Base-by-base conservation (phyloP, 2,888 invertebrate genomes). In the Hirtodrosophila confusa region DNA sequence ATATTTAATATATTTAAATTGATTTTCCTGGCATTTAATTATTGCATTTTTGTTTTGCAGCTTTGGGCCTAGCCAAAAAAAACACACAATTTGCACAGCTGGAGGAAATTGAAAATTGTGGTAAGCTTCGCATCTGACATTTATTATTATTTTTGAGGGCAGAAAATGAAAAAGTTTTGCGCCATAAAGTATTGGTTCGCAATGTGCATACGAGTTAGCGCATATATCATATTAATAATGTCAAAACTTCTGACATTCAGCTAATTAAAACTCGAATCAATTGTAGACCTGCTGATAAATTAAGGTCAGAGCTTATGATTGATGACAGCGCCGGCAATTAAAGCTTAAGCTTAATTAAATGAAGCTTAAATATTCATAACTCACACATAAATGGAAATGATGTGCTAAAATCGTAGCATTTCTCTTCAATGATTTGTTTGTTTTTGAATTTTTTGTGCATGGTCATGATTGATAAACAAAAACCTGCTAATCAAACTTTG, bases 91-190 rank as follows among this genome's bases (percentile, higher is more conserved):
- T 9, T 9, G 17, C 33, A 23, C 65, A 58, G 51, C 48, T 49
- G 61, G 29, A 33, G 41, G 51, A 47, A 69, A 67, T 65, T 60
- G 58, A 39, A 57, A 63, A 48, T 54, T 73, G 72, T 62, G 83
- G 79, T 72, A 60, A 79, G 80, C 66, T 29, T 36, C 43, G 43
- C 3, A 24, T 31, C 27, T 24, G 44, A 54, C 44, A 57, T 53
- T 57, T 48, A 56, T 41, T 40, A 36, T 12, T 41, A 44, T 40
- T 58, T 29, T 40, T 17, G 7, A 9, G 7, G 31, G 31, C 8
- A 3, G 33, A 51, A 29, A 64, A 33, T 27, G 27, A n/a, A 41
- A 40, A 43, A 48, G 6, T 33, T 43, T 36, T 47, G 33, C 6
- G 10, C 10, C 31, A 33, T 27, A 9, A 7, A 8, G 31, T 31